Conservation (phyloP, 2,888 invertebrate genomes). For the Crepidodera aurea region DNA sequence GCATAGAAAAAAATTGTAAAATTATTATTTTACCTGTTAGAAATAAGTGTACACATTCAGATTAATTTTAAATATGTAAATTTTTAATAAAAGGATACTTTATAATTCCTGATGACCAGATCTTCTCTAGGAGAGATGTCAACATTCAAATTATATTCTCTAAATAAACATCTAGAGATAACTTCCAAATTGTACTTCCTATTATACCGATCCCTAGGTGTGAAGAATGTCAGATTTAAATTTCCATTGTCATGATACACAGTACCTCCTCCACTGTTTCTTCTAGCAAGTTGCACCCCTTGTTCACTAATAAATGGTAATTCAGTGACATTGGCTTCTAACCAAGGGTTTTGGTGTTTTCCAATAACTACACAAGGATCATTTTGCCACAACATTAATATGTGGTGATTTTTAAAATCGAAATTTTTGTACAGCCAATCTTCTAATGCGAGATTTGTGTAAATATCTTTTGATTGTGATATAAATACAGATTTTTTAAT, state of each 20-base stretch:
- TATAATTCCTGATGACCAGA: conserved; percentile 79
- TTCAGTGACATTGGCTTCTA: conserved; percentile 82
- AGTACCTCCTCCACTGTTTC: conserved; percentile 95
- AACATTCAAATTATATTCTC: conserved; percentile 81
- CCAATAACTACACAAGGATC: conserved; percentile 95
- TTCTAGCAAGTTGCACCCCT: conserved; percentile 80
- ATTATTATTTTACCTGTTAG: too few relatives aligned
- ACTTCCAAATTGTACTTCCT: conserved; percentile 88
- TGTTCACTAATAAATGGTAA: conserved; percentile 64
- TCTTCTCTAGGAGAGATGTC: conserved; percentile 85
- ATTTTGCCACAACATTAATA: conserved; percentile 92
- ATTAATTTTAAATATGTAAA: too few relatives aligned
- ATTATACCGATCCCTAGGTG: conserved; percentile 82
- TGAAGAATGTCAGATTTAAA: conserved; percentile 92
- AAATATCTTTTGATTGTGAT: conserved; percentile 90
- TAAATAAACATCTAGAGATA: conserved; percentile 81
- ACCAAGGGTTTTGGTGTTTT: conserved; percentile 96
- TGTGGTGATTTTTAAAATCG: conserved; percentile 82
- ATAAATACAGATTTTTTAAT: conserved; percentile 88
- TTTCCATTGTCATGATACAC: conserved; percentile 97
- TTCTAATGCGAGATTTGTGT: conserved; percentile 92
- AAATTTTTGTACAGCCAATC: conserved; percentile 94
- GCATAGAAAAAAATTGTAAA: too few relatives aligned
- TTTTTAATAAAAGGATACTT: conserved; percentile 71
- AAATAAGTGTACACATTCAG: too few relatives aligned